Evolutionary conservation across 2,888 invertebrate genomes (phyloP).

Genomic region (Standfussiana lucernea): DNA sequence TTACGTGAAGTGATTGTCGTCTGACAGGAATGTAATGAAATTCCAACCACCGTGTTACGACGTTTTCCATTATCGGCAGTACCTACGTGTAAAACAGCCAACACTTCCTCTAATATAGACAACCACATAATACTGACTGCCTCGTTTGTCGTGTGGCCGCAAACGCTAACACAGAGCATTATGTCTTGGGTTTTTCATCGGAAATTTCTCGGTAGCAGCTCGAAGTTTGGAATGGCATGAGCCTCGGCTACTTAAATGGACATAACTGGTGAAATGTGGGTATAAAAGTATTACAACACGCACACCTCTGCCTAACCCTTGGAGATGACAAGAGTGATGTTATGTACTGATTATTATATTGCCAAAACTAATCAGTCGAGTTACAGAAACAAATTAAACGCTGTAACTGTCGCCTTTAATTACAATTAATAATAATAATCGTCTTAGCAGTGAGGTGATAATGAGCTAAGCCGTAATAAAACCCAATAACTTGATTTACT

Average conservation of each 20-base stretch:
- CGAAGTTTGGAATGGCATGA: neutral
- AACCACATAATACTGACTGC: neutral
- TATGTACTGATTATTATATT: neutral
- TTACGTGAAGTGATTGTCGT: conserved; percentile 30
- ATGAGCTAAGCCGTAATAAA: neutral
- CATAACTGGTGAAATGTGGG: neutral
- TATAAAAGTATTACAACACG: neutral
- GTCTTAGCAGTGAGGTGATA: neutral
- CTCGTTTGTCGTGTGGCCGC: neutral
- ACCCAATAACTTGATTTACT: neutral
- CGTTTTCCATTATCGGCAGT: conserved; percentile 12
- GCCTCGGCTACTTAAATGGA: neutral
- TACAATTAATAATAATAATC: conserved; percentile 8
- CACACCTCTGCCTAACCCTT: neutral
- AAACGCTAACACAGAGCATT: neutral
- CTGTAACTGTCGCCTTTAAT: neutral
- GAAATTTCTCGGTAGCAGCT: neutral
- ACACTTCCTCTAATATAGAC: neutral
- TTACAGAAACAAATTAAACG: neutral
- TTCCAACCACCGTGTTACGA: conserved; percentile 19
- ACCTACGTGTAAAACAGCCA: neutral
- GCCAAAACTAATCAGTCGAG: neutral
- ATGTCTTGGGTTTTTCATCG: neutral
- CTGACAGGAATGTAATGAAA: conserved; percentile 46
- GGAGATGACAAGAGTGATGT: neutral